Evolutionary conservation across 2,113 vertebrate species (phyloP), one percentile per base, ranked within the genome.

Genomic region (Phaethon lepturus): DNA sequence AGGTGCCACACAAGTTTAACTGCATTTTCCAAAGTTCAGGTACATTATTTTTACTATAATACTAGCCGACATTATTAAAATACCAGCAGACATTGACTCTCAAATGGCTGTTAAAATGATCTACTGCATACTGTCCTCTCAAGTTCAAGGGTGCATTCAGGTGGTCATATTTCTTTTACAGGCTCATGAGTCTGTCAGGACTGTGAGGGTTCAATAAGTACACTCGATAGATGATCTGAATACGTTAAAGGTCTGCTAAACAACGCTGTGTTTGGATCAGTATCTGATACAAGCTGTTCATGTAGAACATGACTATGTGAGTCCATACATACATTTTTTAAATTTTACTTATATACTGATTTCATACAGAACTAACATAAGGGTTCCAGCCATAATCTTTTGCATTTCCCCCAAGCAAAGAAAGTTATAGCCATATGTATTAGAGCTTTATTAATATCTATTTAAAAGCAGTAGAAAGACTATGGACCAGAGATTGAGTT

Each of bases 21-120:
- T 13, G 58, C 67, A 45, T 92, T 96, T 95, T 92, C 82, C 74
- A 94, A 92, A 97, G 93, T 92, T 96, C 91, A 96, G 91, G 63
- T 59, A 92, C 75, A 77, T 95, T 95, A 92, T 92, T 95, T 95
- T 90, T 94, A 49, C 83, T 76, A 4, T 72, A 94, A 67, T 40
- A 40, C 56, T 93, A 63, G 38, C 17, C 4, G 0, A 44, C 53
- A 69, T 90, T 92, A 92, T 86, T 96, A 88, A 95, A 95, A 91
- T 80, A 91, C 17, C 53, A 73, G 63, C 53, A 86, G 71, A 84
- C 72, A 59, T 23, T 76, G 75, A 80, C 50, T 95, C 83, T 88
- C 15, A 50, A 69, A 62, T 73, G 25, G 38, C 29, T 93, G 20
- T 91, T 94, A 53, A n/a, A 71, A 77, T 92, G 86, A 95, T 95